Evolutionary conservation across 2,113 vertebrate genomes (phyloP), one percentile per base, ranked within the genome.

Genomic region (Cephalopterus ornatus): DNA sequence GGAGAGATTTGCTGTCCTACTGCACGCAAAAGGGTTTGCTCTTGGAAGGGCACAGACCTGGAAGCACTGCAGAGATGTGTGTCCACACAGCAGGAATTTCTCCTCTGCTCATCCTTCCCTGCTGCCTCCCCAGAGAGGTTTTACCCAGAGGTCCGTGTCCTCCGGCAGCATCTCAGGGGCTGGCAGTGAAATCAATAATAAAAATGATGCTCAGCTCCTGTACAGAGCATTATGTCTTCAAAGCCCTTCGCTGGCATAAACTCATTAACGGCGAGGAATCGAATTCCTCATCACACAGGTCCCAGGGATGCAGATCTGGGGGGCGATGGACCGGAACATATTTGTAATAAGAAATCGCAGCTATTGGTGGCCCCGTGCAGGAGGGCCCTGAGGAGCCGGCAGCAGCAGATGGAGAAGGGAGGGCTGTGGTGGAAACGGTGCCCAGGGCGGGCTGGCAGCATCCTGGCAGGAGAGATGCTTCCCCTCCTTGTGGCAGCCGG

Each of bases 331-430:
- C 42, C 32, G 27, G 85, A 95, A 93, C 93, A 26, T 14, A 70
- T 61, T 90, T 71, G 95, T 80, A 88, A 96, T 88, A 88, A 94
- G 91, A 75, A 94, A 70, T 35, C 16, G 72, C 85, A 88, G 89
- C 93, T 92, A 82, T 32, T 12, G 4, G 75, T 87, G 92, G 92
- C 77, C 88, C 76, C 0, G 19, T 5, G 35, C 78, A 16, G 80
- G 66, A 84, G 63, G 37, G 67, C 78, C 39, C 67, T 2, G 49
- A 83, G 89, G 67, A 94, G 53, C 49, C 1, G 1, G 72, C 6
- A 5, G 59, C 75, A 96, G 95, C 95, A 93, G 91, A 97, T 85
- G 96, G 95, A 79, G 92, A 14, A 83, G 67, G 92, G 67, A 93
- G 85, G 77, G 82, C 41, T 85, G 68, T 0, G 15, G 37, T 79